These are phyloP conservation scores for Scrobipalpa atriplicella DNA, from an alignment of 2,888 invertebrate species.

Conservation along the genomic window DNA sequence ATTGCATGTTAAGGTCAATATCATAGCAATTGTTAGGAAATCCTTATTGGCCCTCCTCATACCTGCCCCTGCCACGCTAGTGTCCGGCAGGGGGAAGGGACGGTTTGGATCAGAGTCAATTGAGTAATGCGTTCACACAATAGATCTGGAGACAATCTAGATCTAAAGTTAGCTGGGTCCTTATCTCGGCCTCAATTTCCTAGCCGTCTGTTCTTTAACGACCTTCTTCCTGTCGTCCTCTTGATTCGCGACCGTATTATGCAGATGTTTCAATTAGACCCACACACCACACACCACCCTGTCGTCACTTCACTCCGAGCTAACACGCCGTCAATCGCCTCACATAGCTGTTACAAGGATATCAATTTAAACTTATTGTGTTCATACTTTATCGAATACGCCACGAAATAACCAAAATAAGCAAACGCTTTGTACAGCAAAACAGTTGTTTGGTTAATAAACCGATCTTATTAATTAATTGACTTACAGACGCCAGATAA, in stretches of 20 bases:
- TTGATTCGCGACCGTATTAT: conserved; percentile 38
- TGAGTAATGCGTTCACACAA: conserved; percentile 25
- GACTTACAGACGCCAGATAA: too few relatives aligned
- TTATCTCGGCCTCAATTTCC: conserved; percentile 40
- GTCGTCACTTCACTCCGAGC: conserved; percentile 19
- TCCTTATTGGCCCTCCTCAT: conserved; percentile 8
- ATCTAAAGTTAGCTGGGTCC: conserved; percentile 34
- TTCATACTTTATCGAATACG: not conserved
- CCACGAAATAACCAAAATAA: too few relatives aligned
- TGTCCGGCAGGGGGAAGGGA: not conserved
- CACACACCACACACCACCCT: conserved; percentile 17
- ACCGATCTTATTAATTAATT: too few relatives aligned
- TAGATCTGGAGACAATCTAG: conserved; percentile 26
- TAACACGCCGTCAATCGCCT: not conserved
- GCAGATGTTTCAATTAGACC: conserved; percentile 49
- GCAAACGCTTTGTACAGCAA: too few relatives aligned
- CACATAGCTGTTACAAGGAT: too few relatives aligned
- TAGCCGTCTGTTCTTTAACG: conserved; percentile 40
- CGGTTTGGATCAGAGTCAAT: not conserved
- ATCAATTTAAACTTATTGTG: not conserved
- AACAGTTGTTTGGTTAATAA: too few relatives aligned
- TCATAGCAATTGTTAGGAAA: conserved; percentile 11
- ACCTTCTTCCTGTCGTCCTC: conserved; percentile 41
- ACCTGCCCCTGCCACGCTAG: not conserved
- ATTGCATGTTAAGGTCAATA: conserved; percentile 20